A percentile compares a stretch with the other conserved stretches of the same genome.
Evolutionary conservation across 2,797 vertebrate genomes (phyloP).

Genomic region (Rhabdophis nuchalis): DNA sequence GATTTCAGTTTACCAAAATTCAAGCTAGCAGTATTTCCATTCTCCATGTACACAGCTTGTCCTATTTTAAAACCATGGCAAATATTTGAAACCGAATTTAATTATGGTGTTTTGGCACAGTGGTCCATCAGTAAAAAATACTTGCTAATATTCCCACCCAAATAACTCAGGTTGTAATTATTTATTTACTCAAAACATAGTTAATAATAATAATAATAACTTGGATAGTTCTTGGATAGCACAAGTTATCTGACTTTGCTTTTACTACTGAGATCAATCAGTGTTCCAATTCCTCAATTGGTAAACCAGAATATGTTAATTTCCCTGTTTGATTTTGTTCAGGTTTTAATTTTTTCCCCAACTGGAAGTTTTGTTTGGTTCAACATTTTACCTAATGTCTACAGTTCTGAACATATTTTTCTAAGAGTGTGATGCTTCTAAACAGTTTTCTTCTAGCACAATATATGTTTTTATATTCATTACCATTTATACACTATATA

Average conservation of each 20-base stretch:
- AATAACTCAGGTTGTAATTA: background rate
- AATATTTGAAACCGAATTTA: slow-evolving; percentile 36
- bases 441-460: background rate
- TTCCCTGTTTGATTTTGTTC: background rate
- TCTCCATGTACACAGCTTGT: slow-evolving; percentile 22
- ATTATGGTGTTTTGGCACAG: slow-evolving; percentile 35
- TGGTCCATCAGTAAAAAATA: slow-evolving; percentile 14
- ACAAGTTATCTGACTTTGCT: background rate
- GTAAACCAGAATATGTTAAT: background rate
- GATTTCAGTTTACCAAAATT: slow-evolving; percentile 1
- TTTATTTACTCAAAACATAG: background rate
- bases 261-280: background rate
- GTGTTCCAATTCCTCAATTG: background rate
- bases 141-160: slow-evolving; percentile 9
- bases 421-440: background rate
- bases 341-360: background rate
- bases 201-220: too few relatives aligned
- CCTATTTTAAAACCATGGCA: slow-evolving; percentile 63
- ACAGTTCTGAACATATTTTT: background rate
- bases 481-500: background rate
- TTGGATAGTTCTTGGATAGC: slow-evolving; percentile 21
- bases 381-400: background rate
- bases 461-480: background rate
- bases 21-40: slow-evolving; percentile 5
- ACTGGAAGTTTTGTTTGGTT: background rate